These are phyloP conservation scores for Pachypanchax playfairii DNA, from an alignment of 2,113 vertebrate genomes.

Conservation along the genomic window DNA sequence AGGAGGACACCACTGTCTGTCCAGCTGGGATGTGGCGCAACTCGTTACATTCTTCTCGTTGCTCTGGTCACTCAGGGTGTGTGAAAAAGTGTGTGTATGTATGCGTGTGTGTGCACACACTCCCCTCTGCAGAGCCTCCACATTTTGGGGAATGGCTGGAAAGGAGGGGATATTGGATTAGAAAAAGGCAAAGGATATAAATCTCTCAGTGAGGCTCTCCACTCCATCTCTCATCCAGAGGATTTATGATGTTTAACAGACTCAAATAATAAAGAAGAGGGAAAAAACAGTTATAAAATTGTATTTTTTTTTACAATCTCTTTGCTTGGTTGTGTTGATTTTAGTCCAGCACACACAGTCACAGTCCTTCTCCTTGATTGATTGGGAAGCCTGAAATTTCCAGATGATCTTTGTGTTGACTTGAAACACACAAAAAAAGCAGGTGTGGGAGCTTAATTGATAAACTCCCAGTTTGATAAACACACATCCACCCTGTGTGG, in stretches of 20 bases:
- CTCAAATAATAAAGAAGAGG: conserved; percentile 65
- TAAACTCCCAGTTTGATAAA: conserved; percentile 60
- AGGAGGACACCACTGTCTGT: conserved; percentile 75
- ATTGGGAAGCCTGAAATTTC: conserved; percentile 58
- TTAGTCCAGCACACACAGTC: conserved; percentile 35
- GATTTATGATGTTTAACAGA: conserved; percentile 78
- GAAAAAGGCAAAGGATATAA: conserved; percentile 76
- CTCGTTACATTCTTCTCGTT: conserved; percentile 75
- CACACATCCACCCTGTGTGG: conserved; percentile 64
- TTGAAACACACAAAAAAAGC: conserved; percentile 34
- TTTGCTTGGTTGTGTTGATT: conserved; percentile 53
- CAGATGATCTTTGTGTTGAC: conserved; percentile 53
- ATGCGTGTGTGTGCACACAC: conserved; percentile 35
- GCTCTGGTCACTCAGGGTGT: conserved; percentile 75
- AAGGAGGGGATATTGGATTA: conserved; percentile 74
- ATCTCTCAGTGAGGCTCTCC: conserved; percentile 69
- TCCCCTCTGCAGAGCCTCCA: conserved; percentile 70
- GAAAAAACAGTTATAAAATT: conserved; percentile 61
- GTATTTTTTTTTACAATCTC: conserved; percentile 49
- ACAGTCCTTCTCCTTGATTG: conserved; percentile 57
- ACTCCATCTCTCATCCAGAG: conserved; percentile 67
- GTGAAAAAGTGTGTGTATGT: conserved; percentile 53
- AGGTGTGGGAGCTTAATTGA: conserved; percentile 55
- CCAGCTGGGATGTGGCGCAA: conserved; percentile 79
- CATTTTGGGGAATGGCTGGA: conserved; percentile 71